Base-by-base conservation (phyloP, 2,113 vertebrate genomes). In the Heptranchias perlo region DNA sequence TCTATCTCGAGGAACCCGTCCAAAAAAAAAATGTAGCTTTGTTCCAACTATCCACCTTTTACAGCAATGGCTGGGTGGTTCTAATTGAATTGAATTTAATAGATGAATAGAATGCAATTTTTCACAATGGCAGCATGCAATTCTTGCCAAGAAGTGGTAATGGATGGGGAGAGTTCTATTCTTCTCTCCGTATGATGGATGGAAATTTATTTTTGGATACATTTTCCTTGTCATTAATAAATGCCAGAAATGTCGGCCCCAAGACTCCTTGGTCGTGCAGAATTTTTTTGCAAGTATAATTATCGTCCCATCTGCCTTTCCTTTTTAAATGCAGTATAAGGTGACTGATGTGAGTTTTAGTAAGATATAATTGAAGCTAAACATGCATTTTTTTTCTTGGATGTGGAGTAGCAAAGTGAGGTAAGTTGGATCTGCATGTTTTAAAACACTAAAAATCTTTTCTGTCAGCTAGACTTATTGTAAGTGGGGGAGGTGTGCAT, bases 11-110 rank as follows among this genome's bases (percentile, higher is more conserved):
- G 87, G 49, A 61, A n/a, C 52, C 52, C 13, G 13, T 91, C 87
- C 87, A n/a, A 58, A 31, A 91, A 31, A 28, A 16, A 91, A 54
- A 47, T 44, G 16, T 5, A 91, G 52, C 28, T 14, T 91, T 91
- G 87, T 91, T 58, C 87, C 28, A 58, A 35, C 87, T 54, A 58
- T 61, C 52, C 52, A 58, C 52, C 87, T 62, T 82, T 61, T 21
- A 39, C 54, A 92, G 61, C 58, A 16, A 5, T 35, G 58, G 35
- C 54, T 92, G 89, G 54, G 28, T 92, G 54, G 14, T 39, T 54
- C 31, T 54, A 91, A 92, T 39, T 62, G 58, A 92, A 92, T 62
- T 92, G 89, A 92, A 92, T 62, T 62, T n/a, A 92, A 62, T 62
- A 23, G n/a, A 92, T 31, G 52, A 91, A 91, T n/a, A n/a, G 49